phyloP scores from a whole-genome alignment of 1,140 invertebrate species.

The Neoseiulus cucumeris region DNA sequence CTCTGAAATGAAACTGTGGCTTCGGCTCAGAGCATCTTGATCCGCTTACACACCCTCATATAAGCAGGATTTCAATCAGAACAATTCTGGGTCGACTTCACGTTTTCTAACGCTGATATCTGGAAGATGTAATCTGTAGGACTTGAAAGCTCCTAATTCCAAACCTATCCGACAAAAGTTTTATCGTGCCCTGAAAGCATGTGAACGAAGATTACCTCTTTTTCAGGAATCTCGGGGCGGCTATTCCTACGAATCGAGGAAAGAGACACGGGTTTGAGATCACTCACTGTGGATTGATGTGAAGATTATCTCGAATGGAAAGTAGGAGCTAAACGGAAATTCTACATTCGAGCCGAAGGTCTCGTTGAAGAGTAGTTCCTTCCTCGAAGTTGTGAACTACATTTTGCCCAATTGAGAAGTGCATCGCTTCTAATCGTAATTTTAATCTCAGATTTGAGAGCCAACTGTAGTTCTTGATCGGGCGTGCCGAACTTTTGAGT shows the following conservation, averaged over 20 bases:
- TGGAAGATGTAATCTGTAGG: neutral
- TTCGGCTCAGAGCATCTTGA: neutral
- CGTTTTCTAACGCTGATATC: neutral
- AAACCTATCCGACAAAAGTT: neutral
- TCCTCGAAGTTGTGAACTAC: too few species aligned
- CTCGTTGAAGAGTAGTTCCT: neutral
- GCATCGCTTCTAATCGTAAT: too few species aligned
- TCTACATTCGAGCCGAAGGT: neutral
- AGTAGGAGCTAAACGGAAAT: neutral
- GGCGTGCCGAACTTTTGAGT: too few species aligned
- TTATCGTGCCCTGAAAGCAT: neutral
- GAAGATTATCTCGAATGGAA: neutral
- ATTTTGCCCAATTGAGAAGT: too few species aligned
- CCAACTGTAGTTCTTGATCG: too few species aligned
- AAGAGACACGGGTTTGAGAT: neutral
- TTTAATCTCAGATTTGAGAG: too few species aligned
- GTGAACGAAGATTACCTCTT: neutral
- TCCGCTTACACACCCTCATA: neutral
- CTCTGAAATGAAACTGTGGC: neutral
- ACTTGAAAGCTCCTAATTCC: neutral
- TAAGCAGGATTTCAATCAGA: neutral
- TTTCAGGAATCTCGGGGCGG: neutral
- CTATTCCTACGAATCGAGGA: neutral
- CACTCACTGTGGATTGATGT: neutral
- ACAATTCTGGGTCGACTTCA: neutral